Base-by-base conservation (phyloP, 2,797 vertebrate genomes). In the Darevskia mixta region DNA sequence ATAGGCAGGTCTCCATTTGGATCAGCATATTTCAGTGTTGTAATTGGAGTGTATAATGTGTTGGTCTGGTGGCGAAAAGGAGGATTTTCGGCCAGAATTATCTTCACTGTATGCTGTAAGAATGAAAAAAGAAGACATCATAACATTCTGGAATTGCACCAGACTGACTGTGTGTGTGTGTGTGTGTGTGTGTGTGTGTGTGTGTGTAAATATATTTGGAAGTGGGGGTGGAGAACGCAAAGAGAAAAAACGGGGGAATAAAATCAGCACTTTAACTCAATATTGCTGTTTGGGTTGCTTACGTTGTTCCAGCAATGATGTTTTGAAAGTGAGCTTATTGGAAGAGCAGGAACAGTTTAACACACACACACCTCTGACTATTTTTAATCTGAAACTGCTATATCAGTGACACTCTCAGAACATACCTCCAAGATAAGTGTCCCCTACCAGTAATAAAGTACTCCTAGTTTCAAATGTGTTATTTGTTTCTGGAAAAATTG, bases 21-120 rank as follows among this genome's bases (percentile, higher is more conserved):
- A 92, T 98, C 98, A 3, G 97, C 98, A 0, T 98, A 98, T 90
- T 98, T 98, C 23, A 98, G 96, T 1, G 98, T 98, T 88, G 98
- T 98, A 97, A 98, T 97, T 0, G 98, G 98, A 10, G 98, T 98
- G 91, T 98, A 98, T 43, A 98, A 91, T 0, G 93, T 96, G 91
- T 98, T 98, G 7, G 98, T 98, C 96, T 98, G 98, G 90, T 98
- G 98, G 72, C 98, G 98, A 92, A 98, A 98, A 58, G 98, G 98
- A 9, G 98, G 98, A 77, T 97, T 96, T 8, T 98, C 96, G 95
- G 97, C 96, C 86, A 97, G 97, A 94, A 98, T 98, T 91, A 98
- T 97, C 95, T 97, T 98, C 66, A 95, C 41, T 29, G 98, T 98
- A 55, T 98, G 98, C 98, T 98, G 88, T 83, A 92, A 90, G 89